phyloP scores from a whole-genome alignment of 2,888 invertebrate species.

The Xanthorhoe spadicearia region DNA sequence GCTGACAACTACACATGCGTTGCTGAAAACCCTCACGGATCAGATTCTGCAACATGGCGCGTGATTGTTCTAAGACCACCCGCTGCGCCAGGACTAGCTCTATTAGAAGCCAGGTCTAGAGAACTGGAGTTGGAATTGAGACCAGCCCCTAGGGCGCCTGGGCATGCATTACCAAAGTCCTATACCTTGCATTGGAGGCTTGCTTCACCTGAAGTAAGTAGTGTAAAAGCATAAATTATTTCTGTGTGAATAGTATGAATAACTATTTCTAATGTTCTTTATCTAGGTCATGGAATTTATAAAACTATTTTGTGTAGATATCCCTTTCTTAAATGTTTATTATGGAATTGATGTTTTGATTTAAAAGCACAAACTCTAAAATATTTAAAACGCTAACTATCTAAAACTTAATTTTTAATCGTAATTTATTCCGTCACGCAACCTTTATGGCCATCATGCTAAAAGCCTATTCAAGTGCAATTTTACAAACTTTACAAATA shows the following conservation, averaged over 20 bases:
- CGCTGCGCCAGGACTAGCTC: constrained; percentile 87
- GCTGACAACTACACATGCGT: constrained; percentile 93
- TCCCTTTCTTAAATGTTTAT: too few species aligned
- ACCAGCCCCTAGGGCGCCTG: constrained; percentile 68
- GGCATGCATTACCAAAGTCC: constrained; percentile 80
- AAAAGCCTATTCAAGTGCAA: neutral
- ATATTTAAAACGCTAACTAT: too few species aligned
- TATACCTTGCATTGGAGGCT: constrained; percentile 89
- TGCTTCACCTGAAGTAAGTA: constrained; percentile 87
- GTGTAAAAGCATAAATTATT: neutral
- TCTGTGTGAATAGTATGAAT: too few species aligned
- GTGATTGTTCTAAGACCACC: constrained; percentile 91
- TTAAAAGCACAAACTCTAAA: too few species aligned
- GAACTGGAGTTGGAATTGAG: constrained; percentile 75
- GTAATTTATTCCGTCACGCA: too few species aligned
- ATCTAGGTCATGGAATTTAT: too few species aligned
- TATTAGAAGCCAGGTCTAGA: constrained; percentile 76
- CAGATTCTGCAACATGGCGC: constrained; percentile 92
- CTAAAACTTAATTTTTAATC: too few species aligned
- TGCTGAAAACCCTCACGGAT: constrained; percentile 92
- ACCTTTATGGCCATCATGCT: too few species aligned
- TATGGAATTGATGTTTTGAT: too few species aligned
- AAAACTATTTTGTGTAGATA: too few species aligned
- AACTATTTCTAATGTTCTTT: too few species aligned
- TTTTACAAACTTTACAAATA: neutral